A percentile compares a stretch with the other conserved stretches of the same genome.
These are phyloP conservation scores for Chiloscyllium plagiosum DNA, from an alignment of 2,113 vertebrate genomes.

Conservation along the genomic window DNA sequence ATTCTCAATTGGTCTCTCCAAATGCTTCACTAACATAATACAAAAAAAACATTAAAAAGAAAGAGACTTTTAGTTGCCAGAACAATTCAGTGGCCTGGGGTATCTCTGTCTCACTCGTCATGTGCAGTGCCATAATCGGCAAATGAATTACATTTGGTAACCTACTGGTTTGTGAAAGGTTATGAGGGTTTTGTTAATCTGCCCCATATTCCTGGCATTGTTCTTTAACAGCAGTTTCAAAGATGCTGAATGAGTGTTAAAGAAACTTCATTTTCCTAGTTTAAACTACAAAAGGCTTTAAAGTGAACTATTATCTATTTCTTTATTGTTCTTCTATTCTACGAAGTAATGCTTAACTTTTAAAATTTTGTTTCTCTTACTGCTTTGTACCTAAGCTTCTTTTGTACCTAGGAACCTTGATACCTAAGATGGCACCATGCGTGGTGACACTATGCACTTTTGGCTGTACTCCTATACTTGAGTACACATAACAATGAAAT, in stretches of 20 bases:
- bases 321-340: too few species aligned
- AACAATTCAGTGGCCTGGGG: not conserved
- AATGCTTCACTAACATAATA: not conserved
- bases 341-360: too few species aligned
- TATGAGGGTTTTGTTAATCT: too few species aligned
- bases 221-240: not conserved
- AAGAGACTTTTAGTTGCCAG: not conserved
- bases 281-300: too few species aligned
- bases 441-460: too few species aligned
- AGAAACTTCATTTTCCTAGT: too few species aligned
- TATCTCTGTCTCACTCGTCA: not conserved
- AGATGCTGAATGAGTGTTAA: not conserved
- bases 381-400: too few species aligned
- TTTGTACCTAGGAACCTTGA: too few species aligned
- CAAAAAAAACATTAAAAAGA: not conserved
- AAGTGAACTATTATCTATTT: too few species aligned
- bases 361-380: too few species aligned
- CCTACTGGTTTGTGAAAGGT: not conserved
- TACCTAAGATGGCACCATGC: not conserved
- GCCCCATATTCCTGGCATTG: not conserved
- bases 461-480: too few species aligned
- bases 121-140: not conserved
- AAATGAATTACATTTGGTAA: not conserved
- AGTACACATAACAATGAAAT: too few species aligned
- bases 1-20: slow-evolving; percentile 13